Base-by-base conservation (phyloP, 2,888 invertebrate species). In the Drosophila crucigera region DNA sequence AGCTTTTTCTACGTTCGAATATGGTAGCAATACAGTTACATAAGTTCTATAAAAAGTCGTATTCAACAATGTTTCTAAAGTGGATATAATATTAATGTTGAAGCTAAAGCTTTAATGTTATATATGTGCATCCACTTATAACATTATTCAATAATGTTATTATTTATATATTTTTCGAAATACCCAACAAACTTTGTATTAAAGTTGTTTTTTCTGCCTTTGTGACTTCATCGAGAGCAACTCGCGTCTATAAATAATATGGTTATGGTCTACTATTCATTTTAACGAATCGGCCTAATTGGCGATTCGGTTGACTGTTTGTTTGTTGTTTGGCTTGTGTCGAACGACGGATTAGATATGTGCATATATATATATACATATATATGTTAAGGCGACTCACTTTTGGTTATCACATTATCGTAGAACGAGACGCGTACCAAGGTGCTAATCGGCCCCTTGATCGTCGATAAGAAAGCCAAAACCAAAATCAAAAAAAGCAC, bases 391-490 rank as follows among this genome's bases (percentile, higher is more conserved):
- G 66, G 58, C 41, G 25, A 43, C 22, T 54, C 25, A 55, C n/a
- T 47, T 55, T 35, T 50, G 41, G 31, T 52, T 68, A 55, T 56
- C 43, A 56, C 41, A 30, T 60, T 7, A 47, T 16, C 16, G 22
- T 16, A 47, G 47, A 47, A 25, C 47, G 47, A 47, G 25, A 47
- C 47, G 28, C 16, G 16, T 10, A 41, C 54, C 54, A 68, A 76
- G 58, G 84, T 84, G 84, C 28, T 87, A 83, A 87, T 78, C 71
- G 73, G 28, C 47, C 50, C 65, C 62, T 35, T 59, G 65, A 47
- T 10, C 55, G 19, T 19, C 16, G 83, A 83, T 83, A 81, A 69
- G 63, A 70, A 28, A 16, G 22, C 16, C 10, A 25, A 28, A 53
- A 58, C 60, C 33, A 52, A 72, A 41, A 70, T 33, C 35, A 47